These are phyloP conservation scores for Oreortyx pictus DNA, from an alignment of 2,797 vertebrate species.

Conservation along the genomic window DNA sequence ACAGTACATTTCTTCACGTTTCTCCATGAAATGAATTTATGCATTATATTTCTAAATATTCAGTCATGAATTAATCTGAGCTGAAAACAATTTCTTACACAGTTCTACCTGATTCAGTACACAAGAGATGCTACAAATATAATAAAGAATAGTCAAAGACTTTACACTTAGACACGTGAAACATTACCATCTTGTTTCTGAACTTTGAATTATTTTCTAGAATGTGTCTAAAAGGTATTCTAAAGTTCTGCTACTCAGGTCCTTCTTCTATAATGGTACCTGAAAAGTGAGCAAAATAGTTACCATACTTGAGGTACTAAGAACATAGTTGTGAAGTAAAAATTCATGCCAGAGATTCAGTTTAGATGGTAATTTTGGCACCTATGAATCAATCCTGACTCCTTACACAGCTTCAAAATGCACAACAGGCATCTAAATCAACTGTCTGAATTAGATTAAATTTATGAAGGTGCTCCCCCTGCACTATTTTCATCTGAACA, in stretches of 20 bases:
- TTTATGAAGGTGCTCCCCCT: background rate
- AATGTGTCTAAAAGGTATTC: background rate
- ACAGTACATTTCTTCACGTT: background rate
- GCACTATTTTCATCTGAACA: background rate
- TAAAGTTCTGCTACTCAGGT: background rate
- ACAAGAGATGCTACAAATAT: background rate
- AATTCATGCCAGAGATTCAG: background rate
- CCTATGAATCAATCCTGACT: background rate
- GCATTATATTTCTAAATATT: background rate
- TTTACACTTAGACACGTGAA: background rate
- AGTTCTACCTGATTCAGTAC: rapidly evolving
- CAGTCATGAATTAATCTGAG: background rate
- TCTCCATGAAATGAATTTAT: background rate
- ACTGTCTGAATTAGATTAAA: background rate
- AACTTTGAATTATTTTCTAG: background rate
- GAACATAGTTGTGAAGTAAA: background rate
- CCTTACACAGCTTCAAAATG: background rate
- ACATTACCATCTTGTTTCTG: background rate
- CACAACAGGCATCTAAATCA: background rate
- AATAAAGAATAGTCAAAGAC: background rate
- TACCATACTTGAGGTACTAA: background rate
- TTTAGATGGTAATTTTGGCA: slow-evolving; percentile 3
- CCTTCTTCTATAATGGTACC: background rate
- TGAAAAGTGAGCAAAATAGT: background rate
- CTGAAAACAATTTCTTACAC: background rate